Conservation (phyloP, 2,888 invertebrate genomes). For the Apotomis betuletana region DNA sequence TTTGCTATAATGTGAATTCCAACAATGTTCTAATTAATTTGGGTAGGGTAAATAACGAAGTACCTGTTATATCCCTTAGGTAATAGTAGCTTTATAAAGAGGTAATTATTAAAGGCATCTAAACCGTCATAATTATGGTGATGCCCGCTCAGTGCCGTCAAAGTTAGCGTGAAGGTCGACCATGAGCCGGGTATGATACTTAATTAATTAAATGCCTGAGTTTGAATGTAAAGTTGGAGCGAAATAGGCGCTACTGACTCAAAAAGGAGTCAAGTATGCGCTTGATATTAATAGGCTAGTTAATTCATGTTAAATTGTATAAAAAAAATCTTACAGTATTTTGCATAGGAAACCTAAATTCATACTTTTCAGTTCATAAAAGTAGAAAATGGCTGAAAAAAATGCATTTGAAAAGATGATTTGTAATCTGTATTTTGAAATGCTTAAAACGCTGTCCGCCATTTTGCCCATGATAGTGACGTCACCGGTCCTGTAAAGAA, state of each 20-base stretch:
- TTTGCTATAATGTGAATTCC: conserved; percentile 22
- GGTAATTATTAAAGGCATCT: conserved; percentile 34
- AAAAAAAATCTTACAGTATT: no score
- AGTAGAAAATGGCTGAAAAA: no score
- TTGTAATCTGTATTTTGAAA: no score
- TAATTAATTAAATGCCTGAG: conserved; percentile 31
- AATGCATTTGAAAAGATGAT: no score
- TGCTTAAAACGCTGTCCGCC: no score
- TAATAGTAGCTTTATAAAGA: conserved; percentile 28
- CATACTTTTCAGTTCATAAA: no score
- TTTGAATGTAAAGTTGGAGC: conserved; percentile 11
- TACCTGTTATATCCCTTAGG: conserved; percentile 31
- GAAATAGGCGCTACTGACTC: background rate
- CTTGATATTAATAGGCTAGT: no score
- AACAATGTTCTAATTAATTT: conserved; percentile 26
- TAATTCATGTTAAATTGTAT: no score
- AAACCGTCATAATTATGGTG: conserved; percentile 30
- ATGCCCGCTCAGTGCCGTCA: conserved; percentile 23
- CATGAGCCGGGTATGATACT: conserved; percentile 19
- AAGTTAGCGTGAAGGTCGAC: conserved; percentile 27
- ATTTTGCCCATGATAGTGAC: no score
- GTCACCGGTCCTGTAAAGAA: no score
- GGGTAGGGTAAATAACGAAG: conserved; percentile 21
- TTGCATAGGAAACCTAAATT: no score
- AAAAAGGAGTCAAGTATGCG: no score